These are phyloP conservation scores for Luperina nickerlii DNA, from an alignment of 2,888 invertebrate genomes.

Conservation along the genomic window DNA sequence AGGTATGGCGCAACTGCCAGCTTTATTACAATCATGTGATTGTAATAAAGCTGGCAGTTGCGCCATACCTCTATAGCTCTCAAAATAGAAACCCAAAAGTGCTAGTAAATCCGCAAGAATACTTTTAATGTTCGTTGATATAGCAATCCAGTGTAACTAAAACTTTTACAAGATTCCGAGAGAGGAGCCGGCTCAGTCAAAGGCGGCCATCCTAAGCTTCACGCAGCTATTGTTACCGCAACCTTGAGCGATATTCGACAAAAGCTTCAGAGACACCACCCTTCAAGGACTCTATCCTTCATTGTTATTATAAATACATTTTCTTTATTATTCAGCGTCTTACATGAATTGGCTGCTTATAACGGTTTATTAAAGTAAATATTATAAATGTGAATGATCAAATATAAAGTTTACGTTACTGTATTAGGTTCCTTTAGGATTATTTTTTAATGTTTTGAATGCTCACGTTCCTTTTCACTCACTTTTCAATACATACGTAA, in stretches of 20 bases:
- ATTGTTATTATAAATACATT: slow-evolving; percentile 35
- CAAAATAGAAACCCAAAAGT: slow-evolving; percentile 61
- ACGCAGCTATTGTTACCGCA: slow-evolving; percentile 62
- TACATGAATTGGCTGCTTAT: slow-evolving; percentile 4
- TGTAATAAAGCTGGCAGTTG: slow-evolving; percentile 46
- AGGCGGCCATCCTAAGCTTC: slow-evolving; percentile 53
- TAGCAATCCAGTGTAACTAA: slow-evolving; percentile 64
- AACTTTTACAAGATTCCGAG: slow-evolving; percentile 55
- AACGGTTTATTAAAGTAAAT: not conserved
- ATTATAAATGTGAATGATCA: slow-evolving; percentile 1
- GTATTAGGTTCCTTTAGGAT: not conserved
- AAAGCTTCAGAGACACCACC: slow-evolving; percentile 50
- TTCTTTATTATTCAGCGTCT: slow-evolving; percentile 37
- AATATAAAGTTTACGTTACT: not conserved
- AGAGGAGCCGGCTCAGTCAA: slow-evolving; percentile 50
- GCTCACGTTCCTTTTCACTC: not conserved
- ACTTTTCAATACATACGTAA: not conserved
- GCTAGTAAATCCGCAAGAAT: slow-evolving; percentile 56
- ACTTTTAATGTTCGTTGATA: slow-evolving; percentile 50
- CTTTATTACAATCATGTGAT: too few relatives aligned
- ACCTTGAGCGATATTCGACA: slow-evolving; percentile 56
- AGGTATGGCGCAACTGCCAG: too few relatives aligned
- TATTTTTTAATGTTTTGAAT: not conserved
- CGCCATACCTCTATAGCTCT: slow-evolving; percentile 59
- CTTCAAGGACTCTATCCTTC: slow-evolving; percentile 51